Base-by-base conservation (phyloP, 2,888 invertebrate species). In the Ecdyonurus torrentis region DNA sequence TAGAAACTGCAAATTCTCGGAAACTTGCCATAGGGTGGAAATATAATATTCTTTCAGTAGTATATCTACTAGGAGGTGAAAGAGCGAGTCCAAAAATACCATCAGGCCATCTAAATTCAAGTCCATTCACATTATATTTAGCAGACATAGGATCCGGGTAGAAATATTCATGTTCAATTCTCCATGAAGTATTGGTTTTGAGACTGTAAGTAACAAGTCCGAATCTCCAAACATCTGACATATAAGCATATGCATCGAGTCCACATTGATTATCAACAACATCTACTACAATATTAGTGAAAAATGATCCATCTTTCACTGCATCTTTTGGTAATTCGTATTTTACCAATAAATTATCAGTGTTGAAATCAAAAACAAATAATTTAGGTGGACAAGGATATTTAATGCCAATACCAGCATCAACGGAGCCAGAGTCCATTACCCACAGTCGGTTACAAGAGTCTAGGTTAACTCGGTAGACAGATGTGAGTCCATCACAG, bases 1-100 rank as follows among this genome's bases (percentile, higher is more conserved):
- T 63, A 23, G 58, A 52, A 2, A 89, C 86, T 64, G 81, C 83
- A 72, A 89, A 91, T 71, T 91, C 89, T 68, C 86, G 79, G 69
- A 83, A 86, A 71, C 89, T 88, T 1, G 91, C 87, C 84, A 91
- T 83, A 0, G 91, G 83, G 73, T 91, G 89, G 71, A 89, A 91
- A 70, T 83, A 90, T 23, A 91, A 71, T 2, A 83, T 77, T 61
- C 86, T 58, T 19, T 63, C 63, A 52, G 58, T 63, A 23, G 23
- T 63, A 22, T 24, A 5, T 0, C 72, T 67, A 76, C 71, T 81
- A 0, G 83, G 80, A 3, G 85, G 83, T n/a, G 85, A 82, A 58
- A 89, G 70, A 0, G 88, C 83, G 66, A 90, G 72, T 0, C 89
- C 89, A 67, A 89, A 89, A 1, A 91, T 72, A 0, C 86, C 89